phyloP scores from a whole-genome alignment of 2,888 invertebrate species.

The Blastobasis adustella region DNA sequence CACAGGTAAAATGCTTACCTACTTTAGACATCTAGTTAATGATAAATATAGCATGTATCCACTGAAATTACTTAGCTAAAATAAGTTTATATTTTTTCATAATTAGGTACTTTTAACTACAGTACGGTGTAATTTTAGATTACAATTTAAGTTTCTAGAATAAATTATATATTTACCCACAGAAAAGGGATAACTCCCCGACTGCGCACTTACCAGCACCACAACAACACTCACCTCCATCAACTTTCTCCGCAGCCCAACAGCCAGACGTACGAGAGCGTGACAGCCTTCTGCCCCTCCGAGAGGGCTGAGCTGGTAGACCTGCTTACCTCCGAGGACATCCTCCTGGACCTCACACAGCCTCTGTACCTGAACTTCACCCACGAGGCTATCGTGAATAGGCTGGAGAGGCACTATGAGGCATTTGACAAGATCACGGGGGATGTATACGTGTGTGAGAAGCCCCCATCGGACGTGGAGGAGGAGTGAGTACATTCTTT shows the following conservation, averaged over 20 bases:
- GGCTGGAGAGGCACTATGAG: constrained; percentile 77
- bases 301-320: constrained; percentile 82
- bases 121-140: too few relatives aligned
- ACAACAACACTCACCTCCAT: background rate
- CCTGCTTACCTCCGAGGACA: constrained; percentile 83
- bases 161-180: too few relatives aligned
- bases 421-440: constrained; percentile 88
- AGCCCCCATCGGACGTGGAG: constrained; percentile 74
- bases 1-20: too few relatives aligned
- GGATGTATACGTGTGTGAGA: constrained; percentile 85
- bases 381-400: constrained; percentile 85
- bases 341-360: constrained; percentile 85
- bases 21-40: too few relatives aligned
- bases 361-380: constrained; percentile 92
- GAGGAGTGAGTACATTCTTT: constrained; percentile 62
- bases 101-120: too few relatives aligned
- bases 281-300: constrained; percentile 89
- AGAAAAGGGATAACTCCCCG: too few relatives aligned
- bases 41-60: too few relatives aligned
- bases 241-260: constrained; percentile 76
- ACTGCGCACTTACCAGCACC: background rate
- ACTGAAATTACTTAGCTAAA: too few relatives aligned
- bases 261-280: constrained; percentile 86
- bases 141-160: too few relatives aligned
- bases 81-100: too few relatives aligned